phyloP scores from a whole-genome alignment of 2,888 invertebrate genomes.

The Paralinhomoeus sp. region DNA sequence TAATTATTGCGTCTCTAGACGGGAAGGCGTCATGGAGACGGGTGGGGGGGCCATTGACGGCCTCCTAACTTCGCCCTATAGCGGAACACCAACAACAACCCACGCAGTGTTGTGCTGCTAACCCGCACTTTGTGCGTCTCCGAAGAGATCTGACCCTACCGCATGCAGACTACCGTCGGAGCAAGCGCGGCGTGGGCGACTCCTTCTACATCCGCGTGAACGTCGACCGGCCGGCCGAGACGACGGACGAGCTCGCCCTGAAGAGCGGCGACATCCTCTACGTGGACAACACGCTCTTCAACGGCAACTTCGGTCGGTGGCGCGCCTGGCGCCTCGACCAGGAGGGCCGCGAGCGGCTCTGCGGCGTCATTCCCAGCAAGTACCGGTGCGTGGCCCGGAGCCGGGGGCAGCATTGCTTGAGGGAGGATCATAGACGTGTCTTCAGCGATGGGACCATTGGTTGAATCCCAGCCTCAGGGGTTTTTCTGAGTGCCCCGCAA shows the following conservation, averaged over 20 bases:
- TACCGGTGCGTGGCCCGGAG: constrained; percentile 70
- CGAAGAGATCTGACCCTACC: no score
- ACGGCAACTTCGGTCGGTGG: constrained; percentile 72
- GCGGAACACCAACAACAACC: no score
- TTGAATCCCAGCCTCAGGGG: no score
- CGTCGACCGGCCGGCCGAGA: constrained; percentile 51
- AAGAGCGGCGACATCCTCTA: constrained; percentile 54
- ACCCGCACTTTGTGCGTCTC: no score
- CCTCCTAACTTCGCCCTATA: no score
- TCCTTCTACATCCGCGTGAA: constrained; percentile 81
- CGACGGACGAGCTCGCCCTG: constrained; percentile 49
- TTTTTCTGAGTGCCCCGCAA: no score
- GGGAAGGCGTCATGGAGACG: no score
- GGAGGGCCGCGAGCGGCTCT: constrained; percentile 37
- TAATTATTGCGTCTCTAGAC: no score
- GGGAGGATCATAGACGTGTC: no score
- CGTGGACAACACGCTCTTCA: constrained; percentile 84
- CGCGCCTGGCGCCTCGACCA: constrained; percentile 39
- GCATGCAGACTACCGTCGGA: constrained; percentile 61
- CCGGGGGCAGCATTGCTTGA: constrained; percentile 32
- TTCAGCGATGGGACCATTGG: no score
- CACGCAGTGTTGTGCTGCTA: no score
- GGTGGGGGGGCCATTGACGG: no score
- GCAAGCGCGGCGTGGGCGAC: constrained; percentile 79
- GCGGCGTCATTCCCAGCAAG: constrained; percentile 87